Evolutionary conservation across 2,113 vertebrate species (phyloP).

Genomic region (Coturnix japonica): DNA sequence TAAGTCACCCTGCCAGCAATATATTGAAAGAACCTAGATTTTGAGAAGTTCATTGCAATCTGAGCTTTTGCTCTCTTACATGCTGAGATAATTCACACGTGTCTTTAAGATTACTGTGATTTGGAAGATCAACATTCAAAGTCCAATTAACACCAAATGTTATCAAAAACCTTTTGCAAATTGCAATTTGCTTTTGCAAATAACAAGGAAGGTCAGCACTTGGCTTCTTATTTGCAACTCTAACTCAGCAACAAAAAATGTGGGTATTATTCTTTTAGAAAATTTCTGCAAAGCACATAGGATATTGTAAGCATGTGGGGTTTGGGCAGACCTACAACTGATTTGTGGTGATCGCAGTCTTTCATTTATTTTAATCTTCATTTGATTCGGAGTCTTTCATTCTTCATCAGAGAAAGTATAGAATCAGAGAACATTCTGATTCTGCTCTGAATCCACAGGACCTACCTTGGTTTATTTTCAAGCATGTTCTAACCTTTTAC

Average conservation of each 20-base stretch:
- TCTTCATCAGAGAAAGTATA: background rate
- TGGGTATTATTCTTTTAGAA: slow-evolving; percentile 4
- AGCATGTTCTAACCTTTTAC: background rate
- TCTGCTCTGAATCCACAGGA: background rate
- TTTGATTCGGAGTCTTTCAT: background rate
- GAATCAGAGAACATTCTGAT: background rate
- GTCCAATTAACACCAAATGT: slow-evolving; percentile 54
- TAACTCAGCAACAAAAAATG: background rate
- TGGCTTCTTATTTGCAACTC: slow-evolving; percentile 33
- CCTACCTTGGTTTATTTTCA: background rate
- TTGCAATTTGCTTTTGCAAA: slow-evolving; percentile 29
- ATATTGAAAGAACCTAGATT: background rate
- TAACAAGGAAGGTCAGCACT: background rate
- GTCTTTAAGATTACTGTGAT: slow-evolving; percentile 37
- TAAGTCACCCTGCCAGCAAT: background rate
- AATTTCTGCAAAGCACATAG: background rate
- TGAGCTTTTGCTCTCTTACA: slow-evolving; percentile 4
- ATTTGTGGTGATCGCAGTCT: background rate
- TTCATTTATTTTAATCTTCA: background rate
- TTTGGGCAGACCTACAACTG: background rate
- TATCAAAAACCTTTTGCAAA: slow-evolving; percentile 47
- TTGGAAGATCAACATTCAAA: slow-evolving; percentile 36
- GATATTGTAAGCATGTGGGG: background rate
- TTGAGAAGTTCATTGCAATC: background rate
- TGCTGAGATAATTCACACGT: slow-evolving; percentile 37